These are phyloP conservation scores for Heliconius charithonia DNA, from an alignment of 2,888 invertebrate species.

Conservation along the genomic window DNA sequence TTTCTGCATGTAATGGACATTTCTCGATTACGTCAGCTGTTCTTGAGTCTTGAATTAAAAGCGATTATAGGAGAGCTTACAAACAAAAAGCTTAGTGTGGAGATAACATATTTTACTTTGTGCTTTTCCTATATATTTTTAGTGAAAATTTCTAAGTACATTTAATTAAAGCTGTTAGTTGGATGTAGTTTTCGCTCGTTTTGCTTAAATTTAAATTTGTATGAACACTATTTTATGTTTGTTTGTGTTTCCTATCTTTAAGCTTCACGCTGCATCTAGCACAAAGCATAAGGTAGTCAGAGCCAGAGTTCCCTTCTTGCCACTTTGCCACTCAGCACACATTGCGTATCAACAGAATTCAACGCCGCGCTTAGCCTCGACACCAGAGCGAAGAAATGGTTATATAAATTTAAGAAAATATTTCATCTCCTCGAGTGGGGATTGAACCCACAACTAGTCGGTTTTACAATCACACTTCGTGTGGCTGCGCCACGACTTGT, in stretches of 20 bases:
- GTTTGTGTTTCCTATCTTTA: background rate
- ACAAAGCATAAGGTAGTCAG: too few species aligned
- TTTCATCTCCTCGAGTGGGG: too few species aligned
- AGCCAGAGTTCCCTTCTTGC: too few species aligned
- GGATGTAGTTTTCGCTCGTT: background rate
- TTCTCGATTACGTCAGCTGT: constrained; percentile 27
- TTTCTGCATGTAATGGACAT: constrained; percentile 27
- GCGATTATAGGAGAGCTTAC: constrained; percentile 19
- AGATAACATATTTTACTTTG: constrained; percentile 1
- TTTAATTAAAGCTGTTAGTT: background rate
- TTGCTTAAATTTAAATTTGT: background rate
- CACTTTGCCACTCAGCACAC: too few species aligned
- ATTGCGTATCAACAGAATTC: too few species aligned
- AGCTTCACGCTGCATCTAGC: background rate
- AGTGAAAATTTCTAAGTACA: background rate
- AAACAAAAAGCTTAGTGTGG: constrained; percentile 13
- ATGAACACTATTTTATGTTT: background rate
- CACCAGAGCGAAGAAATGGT: too few species aligned
- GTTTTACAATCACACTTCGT: too few species aligned
- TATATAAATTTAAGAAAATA: too few species aligned
- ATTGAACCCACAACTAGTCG: too few species aligned
- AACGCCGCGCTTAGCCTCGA: too few species aligned
- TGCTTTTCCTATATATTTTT: background rate
- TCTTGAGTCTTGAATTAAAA: constrained; percentile 22
- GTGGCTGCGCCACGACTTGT: too few species aligned